These are phyloP conservation scores for Pan paniscus DNA, from an alignment of 2,113 vertebrate genomes.

Conservation along the genomic window DNA sequence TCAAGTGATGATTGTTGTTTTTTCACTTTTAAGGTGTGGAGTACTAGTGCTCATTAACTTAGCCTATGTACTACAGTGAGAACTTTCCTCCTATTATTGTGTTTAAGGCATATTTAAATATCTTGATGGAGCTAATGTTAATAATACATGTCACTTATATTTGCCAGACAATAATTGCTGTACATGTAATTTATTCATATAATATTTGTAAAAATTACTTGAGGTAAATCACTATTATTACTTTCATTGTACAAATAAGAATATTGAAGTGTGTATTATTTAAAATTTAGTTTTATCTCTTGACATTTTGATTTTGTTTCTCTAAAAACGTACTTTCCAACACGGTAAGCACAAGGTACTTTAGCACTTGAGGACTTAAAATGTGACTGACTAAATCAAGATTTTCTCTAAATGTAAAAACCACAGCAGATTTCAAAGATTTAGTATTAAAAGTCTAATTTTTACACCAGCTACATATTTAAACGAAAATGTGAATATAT, in stretches of 20 bases:
- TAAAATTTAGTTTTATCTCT: not conserved
- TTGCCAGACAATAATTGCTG: not conserved
- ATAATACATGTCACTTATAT: too few species aligned
- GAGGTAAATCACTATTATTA: not conserved
- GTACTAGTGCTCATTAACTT: not conserved
- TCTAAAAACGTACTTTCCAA: not conserved
- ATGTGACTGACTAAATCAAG: not conserved
- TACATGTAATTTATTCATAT: not conserved
- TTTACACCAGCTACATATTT: not conserved
- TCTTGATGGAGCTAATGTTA: not conserved
- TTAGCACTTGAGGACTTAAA: not conserved
- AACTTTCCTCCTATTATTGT: not conserved
- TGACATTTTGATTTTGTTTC: not conserved
- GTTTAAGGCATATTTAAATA: not conserved
- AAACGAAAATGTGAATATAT: not conserved
- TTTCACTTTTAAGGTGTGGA: not conserved
- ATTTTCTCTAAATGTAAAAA: not conserved
- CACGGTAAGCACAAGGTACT: too few species aligned
- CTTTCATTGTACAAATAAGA: not conserved
- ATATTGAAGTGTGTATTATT: not conserved
- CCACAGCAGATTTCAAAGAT: not conserved
- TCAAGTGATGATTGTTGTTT: not conserved
- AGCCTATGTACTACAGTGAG: not conserved
- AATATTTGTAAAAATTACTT: not conserved
- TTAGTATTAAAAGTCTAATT: not conserved